Evolutionary conservation across 2,797 vertebrate species (phyloP), one percentile per base, ranked within the genome.

Genomic region (Esox lucius): DNA sequence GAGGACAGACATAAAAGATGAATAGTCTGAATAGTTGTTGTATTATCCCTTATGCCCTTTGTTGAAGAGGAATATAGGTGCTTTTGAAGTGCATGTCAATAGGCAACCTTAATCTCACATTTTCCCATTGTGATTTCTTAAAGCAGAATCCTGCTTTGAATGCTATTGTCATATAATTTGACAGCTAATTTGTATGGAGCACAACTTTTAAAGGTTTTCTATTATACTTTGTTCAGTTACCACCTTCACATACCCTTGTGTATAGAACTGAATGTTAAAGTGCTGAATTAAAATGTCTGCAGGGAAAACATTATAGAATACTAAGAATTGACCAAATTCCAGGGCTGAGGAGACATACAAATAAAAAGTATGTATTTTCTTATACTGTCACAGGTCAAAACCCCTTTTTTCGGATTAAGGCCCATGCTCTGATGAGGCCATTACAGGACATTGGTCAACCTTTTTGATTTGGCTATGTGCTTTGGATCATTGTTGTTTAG

Each of bases 51-150:
- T 84, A 86, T 84, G 85, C 78, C 87, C 89, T 91, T 92, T 93
- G 89, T 92, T 80, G 77, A 76, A 56, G 83, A 81, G 90, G 88
- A 94, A 92, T 91, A 90, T 84, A 86, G 89, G 86, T 81, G 83
- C 90, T 90, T 86, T 92, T 88, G 83, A 81, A 56, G 75, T 80
- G 85, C 78, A 80, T 73, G 73, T 87, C 87, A 86, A 83, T 80
- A 81, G 81, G 78, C 92, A 92, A 94, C 93, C 93, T 93, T 91
- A 91, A 91, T 92, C 89, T 93, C 84, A 82, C 86, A 80, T 85
- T 90, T 88, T 84, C 78, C 84, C 83, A 87, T 86, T 84, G 81
- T 84, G 78, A 78, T 71, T 51, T 66, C 33, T 73, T 74, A 81
- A 80, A 86, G 78, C 78, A 82, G 90, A 87, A 88, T 81, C 81